These are phyloP conservation scores for Cyphomyrmex costatus DNA, from an alignment of 1,140 invertebrate species.

Conservation along the genomic window DNA sequence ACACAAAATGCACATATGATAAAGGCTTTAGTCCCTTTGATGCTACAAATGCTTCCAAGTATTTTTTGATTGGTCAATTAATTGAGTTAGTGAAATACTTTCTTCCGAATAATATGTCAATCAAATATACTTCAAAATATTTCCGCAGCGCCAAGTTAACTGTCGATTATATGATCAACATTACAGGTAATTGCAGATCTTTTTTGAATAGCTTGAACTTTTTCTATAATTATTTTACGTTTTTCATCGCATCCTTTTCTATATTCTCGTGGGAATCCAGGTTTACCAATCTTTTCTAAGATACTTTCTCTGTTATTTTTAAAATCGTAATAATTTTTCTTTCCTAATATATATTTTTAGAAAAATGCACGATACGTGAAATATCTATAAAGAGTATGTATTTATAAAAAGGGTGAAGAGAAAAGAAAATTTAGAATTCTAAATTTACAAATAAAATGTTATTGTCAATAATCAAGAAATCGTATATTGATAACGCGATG, in stretches of 20 bases:
- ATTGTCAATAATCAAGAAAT: background rate
- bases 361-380: background rate
- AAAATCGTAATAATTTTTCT: background rate
- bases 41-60: too few relatives aligned
- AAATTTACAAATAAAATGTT: background rate
- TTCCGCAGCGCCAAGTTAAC: too few relatives aligned
- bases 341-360: background rate
- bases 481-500: background rate
- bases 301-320: background rate
- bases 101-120: too few relatives aligned
- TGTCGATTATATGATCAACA: background rate
- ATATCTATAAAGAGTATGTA: background rate
- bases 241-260: background rate
- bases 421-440: background rate
- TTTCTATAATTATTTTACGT: background rate
- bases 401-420: background rate
- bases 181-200: background rate
- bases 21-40: too few relatives aligned
- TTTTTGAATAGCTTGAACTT: slow-evolving; percentile 1
- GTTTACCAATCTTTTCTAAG: background rate
- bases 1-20: too few relatives aligned
- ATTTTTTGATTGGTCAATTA: too few relatives aligned
- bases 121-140: too few relatives aligned
- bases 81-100: too few relatives aligned
- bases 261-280: background rate